Percentiles rank a stretch among this genome's conserved stretches.
Conservation (phyloP, 1,140 invertebrate genomes). For the Drosophila biarmipes region DNA sequence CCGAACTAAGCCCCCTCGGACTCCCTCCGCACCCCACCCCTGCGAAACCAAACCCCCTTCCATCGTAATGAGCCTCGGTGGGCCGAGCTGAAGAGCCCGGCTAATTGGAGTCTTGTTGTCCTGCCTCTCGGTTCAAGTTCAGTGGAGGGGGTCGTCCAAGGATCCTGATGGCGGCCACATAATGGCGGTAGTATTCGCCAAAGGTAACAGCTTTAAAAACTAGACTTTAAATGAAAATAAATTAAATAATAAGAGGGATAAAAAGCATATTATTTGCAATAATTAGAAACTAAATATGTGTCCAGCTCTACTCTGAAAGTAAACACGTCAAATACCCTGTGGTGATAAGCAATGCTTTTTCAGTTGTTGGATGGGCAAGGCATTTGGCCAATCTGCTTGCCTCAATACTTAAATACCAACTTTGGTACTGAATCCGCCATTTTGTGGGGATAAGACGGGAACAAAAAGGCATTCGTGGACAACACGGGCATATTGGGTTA, state of each 20-base stretch:
- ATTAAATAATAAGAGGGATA: no score
- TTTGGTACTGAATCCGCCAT: constrained; percentile 2
- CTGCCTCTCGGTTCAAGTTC: constrained; percentile 1
- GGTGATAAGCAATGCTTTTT: no score
- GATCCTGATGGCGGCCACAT: constrained; percentile 6
- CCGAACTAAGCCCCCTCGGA: background rate
- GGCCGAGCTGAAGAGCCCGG: constrained; percentile 33
- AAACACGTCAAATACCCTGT: no score
- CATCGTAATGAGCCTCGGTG: constrained; percentile 25
- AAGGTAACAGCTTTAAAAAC: background rate
- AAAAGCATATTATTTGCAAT: background rate
- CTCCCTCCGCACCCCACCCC: background rate
- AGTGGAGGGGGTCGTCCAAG: constrained; percentile 17
- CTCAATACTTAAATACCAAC: background rate
- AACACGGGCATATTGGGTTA: constrained; percentile 40
- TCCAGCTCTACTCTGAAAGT: no score
- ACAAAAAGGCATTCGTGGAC: background rate
- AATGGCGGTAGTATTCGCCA: background rate
- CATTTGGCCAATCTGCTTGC: background rate
- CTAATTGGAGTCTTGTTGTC: constrained; percentile 44
- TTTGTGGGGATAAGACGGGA: background rate
- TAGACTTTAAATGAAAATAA: background rate
- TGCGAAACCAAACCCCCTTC: background rate
- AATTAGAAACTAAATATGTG: no score
- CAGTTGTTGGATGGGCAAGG: background rate